Evolutionary conservation across 2,797 vertebrate species (phyloP), one percentile per base, ranked within the genome.

Genomic region (Bovichtus variegatus): DNA sequence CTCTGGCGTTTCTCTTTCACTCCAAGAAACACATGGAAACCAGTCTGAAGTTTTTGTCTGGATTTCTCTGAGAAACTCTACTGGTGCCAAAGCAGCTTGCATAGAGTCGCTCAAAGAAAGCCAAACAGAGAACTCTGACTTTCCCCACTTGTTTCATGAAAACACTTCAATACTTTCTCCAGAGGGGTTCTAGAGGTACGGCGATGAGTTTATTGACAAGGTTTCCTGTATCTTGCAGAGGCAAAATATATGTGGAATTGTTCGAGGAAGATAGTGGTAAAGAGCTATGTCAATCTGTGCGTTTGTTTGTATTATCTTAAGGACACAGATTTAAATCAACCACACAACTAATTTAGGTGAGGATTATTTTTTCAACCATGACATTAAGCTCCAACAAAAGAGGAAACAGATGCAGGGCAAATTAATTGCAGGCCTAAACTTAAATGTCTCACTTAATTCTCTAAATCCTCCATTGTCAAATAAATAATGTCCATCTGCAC

Each of bases 401-500:
- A 43, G 29, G 19, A 54, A 12, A 51, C 31, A 69, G 15, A 60
- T 31, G 46, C 49, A 55, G 70, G 47, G 2, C 40, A 64, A 75
- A 79, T 54, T 55, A 72, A 70, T 51, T 44, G 13, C 55, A 60
- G 13, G 74, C 71, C 55, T 53, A 19, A 85, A 87, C 78, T 78
- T 74, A 70, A 84, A 86, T 21, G 71, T 76, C 67, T 82, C 55
- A 51, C 76, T 88, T 90, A 60, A 83, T 67, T 84, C 61, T 74
- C 57, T 47, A 74, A 82, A 83, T 86, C 69, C 71, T 80, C 51
- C 36, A 74, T 76, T 81, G 78, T 89, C 73, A 69, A 82, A 91
- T 82, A 82, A 90, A 89, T 83, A 90, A 86, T 44, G 81, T 89
- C 90, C 90, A 93, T 93, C 88, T 91, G 92, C 46, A 81, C 78